Percentiles rank a stretch among this genome's conserved stretches.
Evolutionary conservation across 1,140 invertebrate genomes (phyloP).

Genomic region (Centruroides vittatus): DNA sequence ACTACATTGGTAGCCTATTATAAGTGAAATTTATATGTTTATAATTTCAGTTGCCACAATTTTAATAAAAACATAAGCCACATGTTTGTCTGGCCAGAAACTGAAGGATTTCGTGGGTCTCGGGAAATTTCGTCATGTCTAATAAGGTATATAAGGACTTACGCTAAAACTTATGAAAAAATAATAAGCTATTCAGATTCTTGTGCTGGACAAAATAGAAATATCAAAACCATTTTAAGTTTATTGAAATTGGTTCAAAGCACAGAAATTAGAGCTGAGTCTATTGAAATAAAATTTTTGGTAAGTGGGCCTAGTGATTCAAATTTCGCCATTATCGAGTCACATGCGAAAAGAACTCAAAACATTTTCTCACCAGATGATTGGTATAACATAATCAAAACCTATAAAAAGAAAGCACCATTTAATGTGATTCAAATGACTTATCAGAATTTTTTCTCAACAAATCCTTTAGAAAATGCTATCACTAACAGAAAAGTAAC

Average conservation of each 20-base stretch:
- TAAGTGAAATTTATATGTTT: slow-evolving; percentile 4
- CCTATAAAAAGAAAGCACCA: neutral
- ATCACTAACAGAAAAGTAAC: neutral
- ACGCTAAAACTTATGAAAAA: neutral
- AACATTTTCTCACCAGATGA: slow-evolving; percentile 1
- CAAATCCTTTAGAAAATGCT: neutral
- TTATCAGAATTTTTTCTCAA: neutral
- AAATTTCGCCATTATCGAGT: neutral
- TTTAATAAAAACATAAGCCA: slow-evolving; percentile 5
- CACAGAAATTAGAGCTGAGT: slow-evolving; percentile 1
- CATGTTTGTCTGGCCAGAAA: slow-evolving; percentile 3
- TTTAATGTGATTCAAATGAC: slow-evolving; percentile 2
- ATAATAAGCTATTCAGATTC: slow-evolving; percentile 6
- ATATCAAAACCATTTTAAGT: slow-evolving; percentile 5
- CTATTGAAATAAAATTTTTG: slow-evolving; percentile 1
- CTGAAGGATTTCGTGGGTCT: slow-evolving; percentile 3
- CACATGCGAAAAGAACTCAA: neutral
- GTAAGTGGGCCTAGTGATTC: slow-evolving; percentile 1
- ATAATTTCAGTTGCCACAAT: slow-evolving; percentile 3
- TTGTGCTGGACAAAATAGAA: slow-evolving; percentile 1
- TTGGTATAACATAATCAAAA: neutral
- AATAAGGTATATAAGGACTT: slow-evolving; percentile 3
- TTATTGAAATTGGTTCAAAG: slow-evolving; percentile 4
- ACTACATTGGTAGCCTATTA: slow-evolving; percentile 1
- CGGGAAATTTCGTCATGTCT: slow-evolving; percentile 2